Base-by-base conservation (phyloP, 2,113 vertebrate genomes). In the Apteryx owenii region DNA sequence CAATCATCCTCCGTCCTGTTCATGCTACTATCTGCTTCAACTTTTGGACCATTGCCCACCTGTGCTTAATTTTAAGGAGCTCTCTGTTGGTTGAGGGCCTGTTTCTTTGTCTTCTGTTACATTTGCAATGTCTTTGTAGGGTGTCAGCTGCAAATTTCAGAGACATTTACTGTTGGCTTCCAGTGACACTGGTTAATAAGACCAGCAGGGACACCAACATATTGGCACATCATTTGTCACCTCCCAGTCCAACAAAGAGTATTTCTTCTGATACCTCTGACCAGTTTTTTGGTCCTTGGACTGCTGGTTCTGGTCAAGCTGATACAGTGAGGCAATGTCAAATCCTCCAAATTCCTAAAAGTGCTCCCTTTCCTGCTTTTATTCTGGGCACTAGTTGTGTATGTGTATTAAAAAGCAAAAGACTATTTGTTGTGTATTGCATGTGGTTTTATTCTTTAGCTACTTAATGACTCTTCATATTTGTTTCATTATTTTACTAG, bases 401-500 rank as follows among this genome's bases (percentile, higher is more conserved):
- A 42, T 3, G 0, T 61, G 25, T 61, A n/a, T 68, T 60, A 69
- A 77, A 87, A 89, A 79, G 11, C 6, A 72, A 44, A 90, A 87
- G 1, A 64, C 28, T 90, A 85, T 69, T 33, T 50, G 29, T 82
- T 85, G 29, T 71, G 7, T 71, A 51, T 86, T 88, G 31, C 10
- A 29, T 11, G 22, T 56, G 58, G 20, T 89, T 81, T 85, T 82
- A 21, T 90, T 87, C 28, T 68, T 93, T 72, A 69, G 64, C 29
- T 93, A 83, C 60, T 85, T 81, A 88, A 89, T 70, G 69, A 60
- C 46, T 33, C 51, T 79, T 88, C 10, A 46, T 81, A 85, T 93
- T 81, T 70, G 21, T 61, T 95, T 93, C 72, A 85, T 89, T 96
- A 85, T 95, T 95, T 96, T 54, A 69, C 26, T 88, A 54, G 26